Percentiles rank a stretch among this genome's conserved stretches.
Evolutionary conservation across 1,140 invertebrate genomes (phyloP).

Genomic region (Saccostrea cuccullata): DNA sequence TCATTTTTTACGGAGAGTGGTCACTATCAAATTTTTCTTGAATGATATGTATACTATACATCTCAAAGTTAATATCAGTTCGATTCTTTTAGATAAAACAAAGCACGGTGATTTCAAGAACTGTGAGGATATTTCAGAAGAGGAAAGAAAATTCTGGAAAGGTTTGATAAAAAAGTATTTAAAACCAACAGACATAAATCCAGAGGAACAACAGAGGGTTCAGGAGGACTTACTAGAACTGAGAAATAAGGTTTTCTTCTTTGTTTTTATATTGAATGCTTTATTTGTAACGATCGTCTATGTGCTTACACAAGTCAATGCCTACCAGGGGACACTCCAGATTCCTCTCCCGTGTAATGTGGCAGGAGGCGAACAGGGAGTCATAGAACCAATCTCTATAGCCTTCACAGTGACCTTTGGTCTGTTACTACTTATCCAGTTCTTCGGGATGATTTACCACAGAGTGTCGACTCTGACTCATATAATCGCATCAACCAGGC

Average conservation of each 20-base stretch:
- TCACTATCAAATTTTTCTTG: too few relatives aligned
- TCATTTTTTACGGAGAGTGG: too few relatives aligned
- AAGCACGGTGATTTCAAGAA: slow-evolving; percentile 8
- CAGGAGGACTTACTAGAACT: slow-evolving; percentile 92
- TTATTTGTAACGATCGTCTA: slow-evolving; percentile 62
- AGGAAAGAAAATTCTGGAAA: slow-evolving; percentile 61
- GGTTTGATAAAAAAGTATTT: slow-evolving; percentile 61
- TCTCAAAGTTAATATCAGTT: not conserved
- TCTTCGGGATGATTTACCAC: slow-evolving; percentile 78
- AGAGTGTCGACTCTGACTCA: slow-evolving; percentile 72
- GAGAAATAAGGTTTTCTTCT: slow-evolving; percentile 86
- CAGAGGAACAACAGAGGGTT: slow-evolving; percentile 51
- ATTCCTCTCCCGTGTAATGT: slow-evolving; percentile 47
- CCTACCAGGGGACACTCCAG: slow-evolving; percentile 43
- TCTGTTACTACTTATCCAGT: slow-evolving; percentile 77
- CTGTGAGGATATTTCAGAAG: slow-evolving; percentile 15
- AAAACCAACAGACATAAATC: slow-evolving; percentile 56
- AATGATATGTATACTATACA: not conserved
- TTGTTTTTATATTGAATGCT: slow-evolving; percentile 60
- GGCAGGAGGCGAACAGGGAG: slow-evolving; percentile 8
- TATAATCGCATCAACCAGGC: slow-evolving; percentile 59
- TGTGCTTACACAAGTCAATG: slow-evolving; percentile 56
- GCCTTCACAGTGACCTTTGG: slow-evolving; percentile 78
- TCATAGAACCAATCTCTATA: slow-evolving; percentile 72
- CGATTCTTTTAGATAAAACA: not conserved